Evolutionary conservation across 2,888 invertebrate species (phyloP).

Genomic region (Eilema griseolum): DNA sequence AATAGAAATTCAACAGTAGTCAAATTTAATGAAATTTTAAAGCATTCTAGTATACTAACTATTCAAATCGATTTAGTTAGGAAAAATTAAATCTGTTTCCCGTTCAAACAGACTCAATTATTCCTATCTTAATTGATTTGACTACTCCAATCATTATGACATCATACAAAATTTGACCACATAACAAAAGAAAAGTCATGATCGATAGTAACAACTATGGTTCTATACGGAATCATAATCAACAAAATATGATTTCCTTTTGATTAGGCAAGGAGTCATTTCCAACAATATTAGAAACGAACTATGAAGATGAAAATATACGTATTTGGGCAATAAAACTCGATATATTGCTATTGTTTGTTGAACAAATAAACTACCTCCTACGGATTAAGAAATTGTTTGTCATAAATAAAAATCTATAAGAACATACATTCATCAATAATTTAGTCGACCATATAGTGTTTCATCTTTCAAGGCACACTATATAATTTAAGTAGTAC

Average conservation of each 20-base stretch:
- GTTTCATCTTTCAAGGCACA: background rate
- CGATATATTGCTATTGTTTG: background rate
- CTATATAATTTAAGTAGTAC: too few relatives aligned
- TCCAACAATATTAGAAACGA: background rate
- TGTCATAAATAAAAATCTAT: background rate
- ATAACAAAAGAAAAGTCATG: background rate
- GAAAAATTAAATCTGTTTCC: too few relatives aligned
- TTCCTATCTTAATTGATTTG: too few relatives aligned
- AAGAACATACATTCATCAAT: background rate
- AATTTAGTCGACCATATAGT: too few relatives aligned
- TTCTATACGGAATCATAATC: background rate
- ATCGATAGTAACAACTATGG: background rate
- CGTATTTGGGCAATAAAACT: background rate
- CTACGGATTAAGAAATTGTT: background rate
- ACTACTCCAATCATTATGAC: background rate
- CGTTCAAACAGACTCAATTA: too few relatives aligned
- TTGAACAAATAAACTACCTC: background rate
- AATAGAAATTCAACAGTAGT: too few relatives aligned
- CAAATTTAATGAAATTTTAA: too few relatives aligned
- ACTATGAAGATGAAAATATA: background rate
- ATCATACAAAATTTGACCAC: background rate
- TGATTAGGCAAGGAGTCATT: background rate
- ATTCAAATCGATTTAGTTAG: too few relatives aligned
- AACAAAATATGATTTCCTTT: background rate
- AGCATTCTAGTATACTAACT: too few relatives aligned